Conservation (phyloP, 2,888 invertebrate species). For the Dendrolimus houi region DNA sequence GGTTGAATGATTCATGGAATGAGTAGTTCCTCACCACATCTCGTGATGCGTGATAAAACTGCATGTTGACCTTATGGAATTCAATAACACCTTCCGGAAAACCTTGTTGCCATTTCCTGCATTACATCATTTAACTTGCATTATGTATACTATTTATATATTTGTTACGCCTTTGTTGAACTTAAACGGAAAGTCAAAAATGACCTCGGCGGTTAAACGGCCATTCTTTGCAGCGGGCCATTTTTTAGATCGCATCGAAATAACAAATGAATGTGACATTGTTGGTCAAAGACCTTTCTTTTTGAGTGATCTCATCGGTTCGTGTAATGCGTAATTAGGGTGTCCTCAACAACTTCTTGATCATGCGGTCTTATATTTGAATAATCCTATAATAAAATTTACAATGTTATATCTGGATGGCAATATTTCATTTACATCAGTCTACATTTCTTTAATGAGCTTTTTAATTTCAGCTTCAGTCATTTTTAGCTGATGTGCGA, state of each 20-base stretch:
- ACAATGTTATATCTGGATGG: too few relatives aligned
- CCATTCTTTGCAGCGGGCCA: background rate
- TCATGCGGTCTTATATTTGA: background rate
- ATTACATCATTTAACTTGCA: conserved; percentile 68
- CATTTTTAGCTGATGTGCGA: too few relatives aligned
- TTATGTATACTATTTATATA: conserved; percentile 37
- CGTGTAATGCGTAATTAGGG: background rate
- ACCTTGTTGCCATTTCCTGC: conserved; percentile 63
- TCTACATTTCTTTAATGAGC: too few relatives aligned
- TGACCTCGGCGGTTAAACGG: background rate
- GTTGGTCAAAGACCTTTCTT: background rate
- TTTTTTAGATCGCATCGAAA: background rate
- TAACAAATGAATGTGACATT: background rate
- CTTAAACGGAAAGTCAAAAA: conserved; percentile 3
- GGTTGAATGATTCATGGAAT: too few relatives aligned
- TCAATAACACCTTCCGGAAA: conserved; percentile 57
- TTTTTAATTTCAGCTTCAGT: too few relatives aligned
- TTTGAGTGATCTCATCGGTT: background rate
- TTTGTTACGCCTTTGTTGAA: conserved; percentile 40
- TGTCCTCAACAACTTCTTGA: background rate
- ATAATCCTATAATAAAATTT: background rate
- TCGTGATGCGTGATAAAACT: conserved; percentile 31
- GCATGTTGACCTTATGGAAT: conserved; percentile 46
- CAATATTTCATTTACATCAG: too few relatives aligned
- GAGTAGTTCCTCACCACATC: background rate